Evolutionary conservation across 2,888 invertebrate genomes (phyloP).

Genomic region (Drosophila borborema): DNA sequence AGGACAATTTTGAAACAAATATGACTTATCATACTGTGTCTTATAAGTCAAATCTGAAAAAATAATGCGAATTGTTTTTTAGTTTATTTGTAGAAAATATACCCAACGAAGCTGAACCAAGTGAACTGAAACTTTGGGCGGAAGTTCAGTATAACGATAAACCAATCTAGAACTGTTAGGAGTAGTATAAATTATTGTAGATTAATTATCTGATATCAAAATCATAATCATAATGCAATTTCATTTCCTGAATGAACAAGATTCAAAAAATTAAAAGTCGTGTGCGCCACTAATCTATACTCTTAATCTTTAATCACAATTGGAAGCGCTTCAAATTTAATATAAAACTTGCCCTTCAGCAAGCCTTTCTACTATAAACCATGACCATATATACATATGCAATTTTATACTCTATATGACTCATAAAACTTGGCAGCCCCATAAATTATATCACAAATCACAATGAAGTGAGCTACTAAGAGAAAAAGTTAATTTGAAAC

Average conservation of each 20-base stretch:
- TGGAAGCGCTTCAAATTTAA: background rate
- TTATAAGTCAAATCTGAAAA: background rate
- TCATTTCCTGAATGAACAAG: background rate
- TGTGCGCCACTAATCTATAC: background rate
- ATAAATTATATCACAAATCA: constrained; percentile 11
- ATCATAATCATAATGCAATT: background rate
- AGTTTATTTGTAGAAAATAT: background rate
- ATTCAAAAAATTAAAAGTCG: background rate
- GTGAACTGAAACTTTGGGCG: background rate
- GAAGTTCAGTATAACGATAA: background rate
- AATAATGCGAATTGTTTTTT: no score
- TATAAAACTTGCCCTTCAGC: background rate
- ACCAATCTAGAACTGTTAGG: no score
- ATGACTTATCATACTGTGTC: no score
- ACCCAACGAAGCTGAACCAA: background rate
- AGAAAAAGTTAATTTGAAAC: constrained; percentile 26
- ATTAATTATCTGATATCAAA: background rate
- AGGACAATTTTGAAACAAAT: background rate
- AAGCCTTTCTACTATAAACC: background rate
- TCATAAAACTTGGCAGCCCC: background rate
- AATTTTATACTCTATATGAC: background rate
- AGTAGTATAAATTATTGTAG: background rate
- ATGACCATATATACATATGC: background rate
- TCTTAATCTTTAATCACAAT: background rate
- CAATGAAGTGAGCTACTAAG: background rate